These are phyloP conservation scores for Gryllus bimaculatus DNA, from an alignment of 1,140 invertebrate species.

Conservation along the genomic window DNA sequence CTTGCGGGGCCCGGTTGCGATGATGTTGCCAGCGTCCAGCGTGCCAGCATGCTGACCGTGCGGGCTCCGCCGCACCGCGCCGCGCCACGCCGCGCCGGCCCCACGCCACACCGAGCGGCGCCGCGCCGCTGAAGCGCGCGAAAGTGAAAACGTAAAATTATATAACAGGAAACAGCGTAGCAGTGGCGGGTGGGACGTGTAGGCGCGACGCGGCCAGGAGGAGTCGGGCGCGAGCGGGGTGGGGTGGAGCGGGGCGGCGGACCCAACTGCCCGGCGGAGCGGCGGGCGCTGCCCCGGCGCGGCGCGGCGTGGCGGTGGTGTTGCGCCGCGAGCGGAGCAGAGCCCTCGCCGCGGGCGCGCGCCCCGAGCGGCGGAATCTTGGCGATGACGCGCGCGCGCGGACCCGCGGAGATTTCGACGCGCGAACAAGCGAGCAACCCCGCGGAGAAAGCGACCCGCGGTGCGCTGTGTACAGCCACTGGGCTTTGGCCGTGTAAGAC, in stretches of 20 bases:
- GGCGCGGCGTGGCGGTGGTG: no score
- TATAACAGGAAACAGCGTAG: constrained; percentile 1
- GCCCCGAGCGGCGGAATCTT: not conserved
- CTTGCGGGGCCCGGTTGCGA: not conserved
- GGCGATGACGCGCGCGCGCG: not conserved
- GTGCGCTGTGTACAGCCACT: no score
- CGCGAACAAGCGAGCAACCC: not conserved
- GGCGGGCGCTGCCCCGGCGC: no score
- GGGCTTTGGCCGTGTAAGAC: no score
- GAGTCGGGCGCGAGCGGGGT: no score
- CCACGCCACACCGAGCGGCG: no score
- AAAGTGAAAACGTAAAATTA: constrained; percentile 5
- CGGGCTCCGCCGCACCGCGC: not conserved
- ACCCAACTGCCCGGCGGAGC: not conserved
- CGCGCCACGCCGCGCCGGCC: no score
- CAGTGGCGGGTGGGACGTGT: not conserved
- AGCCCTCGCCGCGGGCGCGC: no score
- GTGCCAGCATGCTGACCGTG: not conserved
- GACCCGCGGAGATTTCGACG: not conserved
- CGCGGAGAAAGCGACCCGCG: not conserved
- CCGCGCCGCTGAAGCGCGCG: not conserved
- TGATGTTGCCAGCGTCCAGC: constrained; percentile 2
- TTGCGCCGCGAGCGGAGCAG: no score
- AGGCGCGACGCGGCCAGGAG: not conserved
- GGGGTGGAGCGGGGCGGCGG: no score